Percentiles rank a stretch among this genome's conserved stretches.
Conservation (phyloP, 2,797 vertebrate genomes). For the Catharus ustulatus region DNA sequence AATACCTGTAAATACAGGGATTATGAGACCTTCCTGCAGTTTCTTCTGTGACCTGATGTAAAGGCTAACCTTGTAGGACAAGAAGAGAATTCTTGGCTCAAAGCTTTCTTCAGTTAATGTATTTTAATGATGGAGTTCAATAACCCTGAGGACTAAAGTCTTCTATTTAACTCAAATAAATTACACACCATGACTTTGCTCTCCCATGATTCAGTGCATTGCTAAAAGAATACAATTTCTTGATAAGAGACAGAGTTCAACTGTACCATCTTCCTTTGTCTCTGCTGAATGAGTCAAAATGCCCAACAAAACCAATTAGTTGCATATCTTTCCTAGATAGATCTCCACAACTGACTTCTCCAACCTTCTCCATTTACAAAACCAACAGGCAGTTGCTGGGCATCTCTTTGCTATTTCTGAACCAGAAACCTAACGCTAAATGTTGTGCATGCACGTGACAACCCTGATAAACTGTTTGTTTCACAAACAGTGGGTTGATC, state of each 20-base stretch:
- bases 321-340: background rate
- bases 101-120: background rate
- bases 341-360: background rate
- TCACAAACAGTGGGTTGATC: background rate
- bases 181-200: background rate
- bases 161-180: background rate
- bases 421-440: background rate
- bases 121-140: background rate
- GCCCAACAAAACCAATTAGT: background rate
- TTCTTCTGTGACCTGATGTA: background rate
- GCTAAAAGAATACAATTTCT: background rate
- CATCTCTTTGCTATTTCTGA: slow-evolving; percentile 14
- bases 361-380: background rate
- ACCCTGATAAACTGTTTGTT: background rate
- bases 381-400: background rate
- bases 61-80: background rate
- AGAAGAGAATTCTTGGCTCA: background rate
- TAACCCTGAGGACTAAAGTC: background rate
- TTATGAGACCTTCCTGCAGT: background rate
- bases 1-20: background rate
- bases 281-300: background rate
- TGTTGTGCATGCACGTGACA: background rate
- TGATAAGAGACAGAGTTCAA: background rate
- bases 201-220: background rate
- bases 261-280: background rate